Evolutionary conservation across 2,113 vertebrate genomes (phyloP).

Genomic region (Heteronetta atricapilla): DNA sequence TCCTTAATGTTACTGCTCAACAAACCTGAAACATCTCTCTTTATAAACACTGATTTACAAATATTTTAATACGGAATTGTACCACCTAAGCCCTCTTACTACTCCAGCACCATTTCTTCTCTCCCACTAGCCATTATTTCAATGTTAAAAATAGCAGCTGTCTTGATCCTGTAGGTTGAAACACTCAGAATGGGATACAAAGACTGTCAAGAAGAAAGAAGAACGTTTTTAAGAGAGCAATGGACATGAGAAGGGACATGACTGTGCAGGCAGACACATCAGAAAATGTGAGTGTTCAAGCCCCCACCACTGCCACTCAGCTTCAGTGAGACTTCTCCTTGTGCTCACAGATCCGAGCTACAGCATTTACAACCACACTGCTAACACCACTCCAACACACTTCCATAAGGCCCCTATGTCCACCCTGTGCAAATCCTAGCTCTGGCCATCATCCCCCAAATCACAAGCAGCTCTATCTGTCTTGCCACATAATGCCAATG

Average conservation of each 20-base stretch:
- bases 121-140: not conserved
- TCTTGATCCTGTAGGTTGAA: not conserved
- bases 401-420: not conserved
- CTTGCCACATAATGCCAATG: not conserved
- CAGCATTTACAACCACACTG: not conserved
- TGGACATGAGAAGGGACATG: rapidly evolving
- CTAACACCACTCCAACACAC: not conserved
- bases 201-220: not conserved
- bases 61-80: not conserved
- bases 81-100: not conserved
- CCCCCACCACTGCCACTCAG: not conserved
- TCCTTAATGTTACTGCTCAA: not conserved
- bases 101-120: not conserved
- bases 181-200: not conserved
- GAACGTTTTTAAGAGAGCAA: not conserved
- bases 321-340: not conserved
- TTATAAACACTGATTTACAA: not conserved
- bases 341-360: not conserved
- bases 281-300: not conserved
- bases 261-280: not conserved
- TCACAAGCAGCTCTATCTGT: not conserved
- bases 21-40: not conserved
- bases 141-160: not conserved
- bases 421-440: not conserved
- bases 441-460: not conserved